Evolutionary conservation across 2,888 invertebrate genomes (phyloP), one percentile per base, ranked within the genome.

Genomic region (Drosophila demipolita): DNA sequence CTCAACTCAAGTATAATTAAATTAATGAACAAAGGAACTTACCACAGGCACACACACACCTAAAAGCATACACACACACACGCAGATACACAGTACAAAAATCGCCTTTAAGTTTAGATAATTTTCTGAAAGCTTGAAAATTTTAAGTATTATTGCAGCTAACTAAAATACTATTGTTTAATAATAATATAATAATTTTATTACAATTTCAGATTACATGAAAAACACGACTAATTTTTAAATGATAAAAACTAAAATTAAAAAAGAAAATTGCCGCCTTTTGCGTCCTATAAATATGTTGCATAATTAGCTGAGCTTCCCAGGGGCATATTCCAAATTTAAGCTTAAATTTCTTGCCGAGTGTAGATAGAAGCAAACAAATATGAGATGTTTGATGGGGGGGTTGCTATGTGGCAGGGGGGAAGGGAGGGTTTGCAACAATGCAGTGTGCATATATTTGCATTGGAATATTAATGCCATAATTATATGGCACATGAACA

Each of bases 381-480:
- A 62, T 50, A 62, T 54, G 29, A 60, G 52, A 48, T 38, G 66
- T 55, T 7, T n/a, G 11, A 20, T 29, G 0, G 29, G 26, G 4
- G 0, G 29, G 17, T 38, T 7, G 11, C 20, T 17, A 5, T n/a
- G 15, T 9, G 36, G 15, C 20, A 15, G 9, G 11, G 11, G 20
- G 3, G 6, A 1, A 3, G 35, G 50, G 6, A 6, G 11, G 29
- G 3, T 2, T 26, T 59, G 42, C 23, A 69, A 83, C 79, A 81
- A 83, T 79, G 82, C 83, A 73, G 55, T 67, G 61, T 58, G 69
- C 80, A 87, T 83, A 83, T 81, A 87, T 85, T 85, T 85, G 85
- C 87, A 78, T 87, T 65, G 81, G 73, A 81, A 87, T 83, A 85
- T 85, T 87, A 87, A 85, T 85, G 85, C 84, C 81, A 85, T 87